Percentiles rank a stretch among this genome's conserved stretches.
Conservation (phyloP, 2,888 invertebrate genomes). For the Cantharis flavilabris region DNA sequence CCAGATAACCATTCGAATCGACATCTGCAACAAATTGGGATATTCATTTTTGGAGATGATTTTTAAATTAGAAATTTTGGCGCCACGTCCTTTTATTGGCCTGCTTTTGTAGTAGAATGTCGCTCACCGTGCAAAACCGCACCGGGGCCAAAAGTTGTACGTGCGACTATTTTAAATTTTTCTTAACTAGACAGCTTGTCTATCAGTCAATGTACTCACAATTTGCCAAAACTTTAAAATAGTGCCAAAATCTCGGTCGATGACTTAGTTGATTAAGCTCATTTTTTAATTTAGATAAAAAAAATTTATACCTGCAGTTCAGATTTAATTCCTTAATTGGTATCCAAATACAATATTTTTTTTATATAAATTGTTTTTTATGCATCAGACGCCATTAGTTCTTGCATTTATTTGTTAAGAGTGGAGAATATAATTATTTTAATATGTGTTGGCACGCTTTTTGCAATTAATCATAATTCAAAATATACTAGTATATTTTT, state of each 20-base stretch:
- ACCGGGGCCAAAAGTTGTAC: background rate
- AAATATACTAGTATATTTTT: background rate
- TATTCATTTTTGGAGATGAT: background rate
- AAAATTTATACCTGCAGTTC: background rate
- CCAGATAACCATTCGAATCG: slow-evolving; percentile 82
- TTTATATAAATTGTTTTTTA: background rate
- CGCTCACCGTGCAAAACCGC: background rate
- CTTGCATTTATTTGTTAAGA: background rate
- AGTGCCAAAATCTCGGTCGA: slow-evolving; percentile 27
- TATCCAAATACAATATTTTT: background rate
- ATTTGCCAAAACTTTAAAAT: slow-evolving; percentile 12
- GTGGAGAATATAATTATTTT: background rate
- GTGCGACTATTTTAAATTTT: background rate
- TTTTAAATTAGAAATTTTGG: background rate
- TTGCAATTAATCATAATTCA: background rate
- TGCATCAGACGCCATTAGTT: background rate
- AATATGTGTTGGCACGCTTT: background rate
- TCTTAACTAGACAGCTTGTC: slow-evolving; percentile 28
- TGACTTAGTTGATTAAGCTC: slow-evolving; percentile 8
- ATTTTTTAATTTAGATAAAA: background rate
- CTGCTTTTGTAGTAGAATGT: background rate
- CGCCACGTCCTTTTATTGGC: background rate
- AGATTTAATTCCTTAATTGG: background rate
- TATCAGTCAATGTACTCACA: slow-evolving; percentile 15
- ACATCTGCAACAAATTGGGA: slow-evolving; percentile 64